Evolutionary conservation across 2,888 invertebrate genomes (phyloP).

Genomic region (Andricus quercusramuli): DNA sequence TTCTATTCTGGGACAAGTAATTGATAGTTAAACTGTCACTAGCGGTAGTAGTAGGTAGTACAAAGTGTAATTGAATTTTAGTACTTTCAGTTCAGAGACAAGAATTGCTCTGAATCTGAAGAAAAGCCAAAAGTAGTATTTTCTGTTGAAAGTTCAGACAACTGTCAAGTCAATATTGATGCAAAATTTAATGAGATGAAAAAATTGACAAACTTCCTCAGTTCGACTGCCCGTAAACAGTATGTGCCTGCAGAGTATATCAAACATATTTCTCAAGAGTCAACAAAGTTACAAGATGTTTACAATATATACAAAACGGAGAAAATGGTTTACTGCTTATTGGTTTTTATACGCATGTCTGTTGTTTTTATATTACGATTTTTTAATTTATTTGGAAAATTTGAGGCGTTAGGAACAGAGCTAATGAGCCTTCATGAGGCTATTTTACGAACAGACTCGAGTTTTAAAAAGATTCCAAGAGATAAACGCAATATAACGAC

Average conservation of each 20-base stretch:
- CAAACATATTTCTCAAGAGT: background rate
- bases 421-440: no score
- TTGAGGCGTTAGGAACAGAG: no score
- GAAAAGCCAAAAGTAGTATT: slow-evolving; percentile 6
- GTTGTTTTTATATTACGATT: no score
- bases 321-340: no score
- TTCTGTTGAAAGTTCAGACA: background rate
- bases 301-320: no score
- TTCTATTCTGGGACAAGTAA: slow-evolving; percentile 10
- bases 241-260: slow-evolving; percentile 11
- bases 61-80: background rate
- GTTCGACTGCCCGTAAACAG: slow-evolving; percentile 20
- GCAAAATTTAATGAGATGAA: slow-evolving; percentile 15
- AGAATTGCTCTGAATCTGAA: background rate
- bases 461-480: no score
- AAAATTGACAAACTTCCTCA: slow-evolving; percentile 26
- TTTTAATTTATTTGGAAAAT: no score
- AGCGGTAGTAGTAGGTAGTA: background rate
- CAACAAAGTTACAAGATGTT: no score
- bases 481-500: no score
- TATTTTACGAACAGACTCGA: no score
- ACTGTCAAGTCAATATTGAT: slow-evolving; percentile 19
- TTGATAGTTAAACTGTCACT: background rate
- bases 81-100: background rate
- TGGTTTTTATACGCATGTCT: no score